A percentile compares a stretch with the other conserved stretches of the same genome.
phyloP scores from a whole-genome alignment of 2,888 invertebrate species.

The Priocnemis perturbator region DNA sequence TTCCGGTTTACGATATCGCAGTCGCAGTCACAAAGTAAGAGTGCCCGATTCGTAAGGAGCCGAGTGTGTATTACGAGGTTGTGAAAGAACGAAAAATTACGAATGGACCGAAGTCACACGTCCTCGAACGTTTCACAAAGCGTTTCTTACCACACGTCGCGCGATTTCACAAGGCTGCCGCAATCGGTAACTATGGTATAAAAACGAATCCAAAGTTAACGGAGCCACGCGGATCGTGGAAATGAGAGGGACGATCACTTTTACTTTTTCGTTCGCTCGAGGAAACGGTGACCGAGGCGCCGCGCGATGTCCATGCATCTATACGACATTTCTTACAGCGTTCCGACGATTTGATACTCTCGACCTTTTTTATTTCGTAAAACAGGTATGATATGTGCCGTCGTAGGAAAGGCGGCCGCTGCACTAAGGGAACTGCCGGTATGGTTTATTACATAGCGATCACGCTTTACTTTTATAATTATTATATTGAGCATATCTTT shows the following conservation, averaged over 20 bases:
- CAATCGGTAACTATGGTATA: too few species aligned
- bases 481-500: conserved; percentile 6
- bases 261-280: too few species aligned
- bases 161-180: too few species aligned
- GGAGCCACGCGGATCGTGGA: too few species aligned
- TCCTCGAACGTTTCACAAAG: conserved; percentile 1
- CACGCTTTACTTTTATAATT: conserved; percentile 57
- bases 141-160: too few species aligned
- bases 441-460: conserved; percentile 78
- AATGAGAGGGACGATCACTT: too few species aligned
- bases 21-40: conserved; percentile 97
- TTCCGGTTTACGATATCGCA: conserved; percentile 96
- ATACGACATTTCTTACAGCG: conserved; percentile 10
- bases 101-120: neutral
- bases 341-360: conserved; percentile 69
- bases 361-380: conserved; percentile 73
- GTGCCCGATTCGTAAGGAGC: conserved; percentile 51
- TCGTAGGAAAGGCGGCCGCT: conserved; percentile 96
- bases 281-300: too few species aligned
- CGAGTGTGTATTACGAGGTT: neutral
- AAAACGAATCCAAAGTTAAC: too few species aligned
- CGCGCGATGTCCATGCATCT: too few species aligned
- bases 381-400: conserved; percentile 99
- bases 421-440: conserved; percentile 99
- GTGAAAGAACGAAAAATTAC: conserved; percentile 5